Base-by-base conservation (phyloP, 2,113 vertebrate genomes). In the Pipra filicauda region DNA sequence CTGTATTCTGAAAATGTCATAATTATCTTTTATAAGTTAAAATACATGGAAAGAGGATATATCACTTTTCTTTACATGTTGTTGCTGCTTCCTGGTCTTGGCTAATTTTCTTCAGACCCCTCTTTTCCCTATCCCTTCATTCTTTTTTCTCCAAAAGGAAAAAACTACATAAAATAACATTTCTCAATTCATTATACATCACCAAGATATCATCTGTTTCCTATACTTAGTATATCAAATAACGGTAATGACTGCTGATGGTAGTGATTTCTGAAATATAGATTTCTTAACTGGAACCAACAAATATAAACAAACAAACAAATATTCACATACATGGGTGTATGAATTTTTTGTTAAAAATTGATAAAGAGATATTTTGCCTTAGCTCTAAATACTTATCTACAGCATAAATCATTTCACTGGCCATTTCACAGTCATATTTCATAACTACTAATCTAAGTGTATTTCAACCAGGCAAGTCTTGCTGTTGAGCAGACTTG, bases 241-340 rank as follows among this genome's bases (percentile, higher is more conserved):
- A 73, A 71, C 17, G 69, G 22, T 46, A 54, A 81, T 70, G 54
- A n/a, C 46, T 69, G 55, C 13, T 88, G 41, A 90, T 44, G 10
- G 20, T 74, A 52, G 8, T 49, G 43, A 65, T 64, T 76, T 61
- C 19, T 78, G 75, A 93, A 91, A 88, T 26, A 43, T 0, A 49
- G 1, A 74, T 84, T 75, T 49, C 49, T 89, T 70, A 57, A 82
- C 33, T 52, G 49, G 65, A 89, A 84, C 79, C 35, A 77, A 77
- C 57, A 64, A 64, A 71, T 12, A 33, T 5, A 57, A 83, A 55
- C 26, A 80, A 75, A 31, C 27, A 49, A 66, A 49, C 8, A 24
- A 24, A 24, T 23, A 26, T 3, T n/a, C 5, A 37, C 19, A 4
- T 27, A 21, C 1, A 6, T 41, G 11, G 41, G 9, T 1, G 0